Conservation (phyloP, 35 echinoderm and acorn worm genomes). For the Lytechinus pictus region DNA sequence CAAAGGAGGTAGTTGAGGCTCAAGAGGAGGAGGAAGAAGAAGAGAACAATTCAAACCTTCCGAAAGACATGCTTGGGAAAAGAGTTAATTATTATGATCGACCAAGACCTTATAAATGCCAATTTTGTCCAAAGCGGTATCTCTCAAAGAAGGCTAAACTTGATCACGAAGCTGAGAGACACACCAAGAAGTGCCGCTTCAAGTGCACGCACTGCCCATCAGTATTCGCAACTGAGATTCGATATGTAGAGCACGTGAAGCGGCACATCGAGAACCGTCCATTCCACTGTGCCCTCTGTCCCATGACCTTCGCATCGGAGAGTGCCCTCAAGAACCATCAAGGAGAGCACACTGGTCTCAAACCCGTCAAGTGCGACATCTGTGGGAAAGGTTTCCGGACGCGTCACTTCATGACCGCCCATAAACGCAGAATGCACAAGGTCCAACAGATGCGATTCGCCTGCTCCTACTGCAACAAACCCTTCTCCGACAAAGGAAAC, state of each 20-base stretch:
- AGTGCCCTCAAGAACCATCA: slow-evolving; percentile 38
- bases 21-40: slow-evolving; percentile 4
- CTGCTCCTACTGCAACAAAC: slow-evolving; percentile 62
- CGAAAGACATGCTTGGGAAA: slow-evolving; percentile 42
- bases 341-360: slow-evolving; percentile 38
- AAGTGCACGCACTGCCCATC: slow-evolving; percentile 27
- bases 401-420: slow-evolving; percentile 33
- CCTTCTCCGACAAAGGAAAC: slow-evolving; percentile 48
- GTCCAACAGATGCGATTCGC: slow-evolving; percentile 10
- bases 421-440: slow-evolving; percentile 20
- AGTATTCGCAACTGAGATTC: neutral
- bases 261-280: slow-evolving; percentile 22
- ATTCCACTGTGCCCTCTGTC: slow-evolving; percentile 21
- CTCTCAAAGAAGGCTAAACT: neutral
- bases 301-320: neutral
- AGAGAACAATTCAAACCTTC: neutral
- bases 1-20: neutral
- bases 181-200: neutral
- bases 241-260: slow-evolving; percentile 27
- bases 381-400: slow-evolving; percentile 34
- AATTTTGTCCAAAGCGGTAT: neutral
- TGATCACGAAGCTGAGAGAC: slow-evolving; percentile 22
- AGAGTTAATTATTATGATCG: slow-evolving; percentile 33
- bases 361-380: slow-evolving; percentile 54
- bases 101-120: slow-evolving; percentile 28